Evolutionary conservation across 2,797 vertebrate genomes (phyloP), one percentile per base, ranked within the genome.

Genomic region (Protonibea diacanthus): DNA sequence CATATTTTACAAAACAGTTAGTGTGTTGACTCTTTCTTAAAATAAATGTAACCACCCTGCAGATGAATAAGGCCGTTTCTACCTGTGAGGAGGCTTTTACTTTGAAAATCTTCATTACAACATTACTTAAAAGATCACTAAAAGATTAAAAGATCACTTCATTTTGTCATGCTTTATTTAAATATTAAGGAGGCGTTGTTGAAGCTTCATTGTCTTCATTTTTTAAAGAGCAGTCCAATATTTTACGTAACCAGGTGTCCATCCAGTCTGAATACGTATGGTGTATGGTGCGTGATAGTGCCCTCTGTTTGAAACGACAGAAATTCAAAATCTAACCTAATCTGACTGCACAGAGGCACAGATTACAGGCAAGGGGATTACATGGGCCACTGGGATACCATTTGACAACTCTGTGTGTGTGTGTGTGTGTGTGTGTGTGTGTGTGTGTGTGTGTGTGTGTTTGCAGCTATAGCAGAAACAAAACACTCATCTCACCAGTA

Each of bases 351-450:
- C 68, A 91, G 80, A 90, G 83, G 76, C 88, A 84, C 89, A 93
- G 91, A 94, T 94, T 93, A 93, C 89, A 91, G 89, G 84, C 88
- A 81, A 88, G 58, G 88, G 86, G 92, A 93, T 94, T 93, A 93
- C 80, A 91, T 65, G 71, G 89, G 71, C 90, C 86, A 78, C 42
- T 87, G 89, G 92, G 92, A 92, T 79, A 82, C 86, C 71, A 75
- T 84, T 88, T 1, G 57, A 75, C 78, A 78, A 75, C 44, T 72
- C 38, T 79, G 40, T 74, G 65, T 64, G 45, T 62, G 77, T 62
- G 55, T 59, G 57, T 55, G 64, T 73, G 55, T 73, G 59, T 80
- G 53, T 73, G 56, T 73, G 63, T 71, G 48, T 65, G 74, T 68
- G 67, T 57, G 63, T 58, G 59, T 47, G 42, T 33, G 72, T 42